A percentile compares a stretch with the other conserved stretches of the same genome.
These are phyloP conservation scores for Ptychodera flava DNA, from an alignment of 35 echinoderm and acorn worm species.

Conservation along the genomic window DNA sequence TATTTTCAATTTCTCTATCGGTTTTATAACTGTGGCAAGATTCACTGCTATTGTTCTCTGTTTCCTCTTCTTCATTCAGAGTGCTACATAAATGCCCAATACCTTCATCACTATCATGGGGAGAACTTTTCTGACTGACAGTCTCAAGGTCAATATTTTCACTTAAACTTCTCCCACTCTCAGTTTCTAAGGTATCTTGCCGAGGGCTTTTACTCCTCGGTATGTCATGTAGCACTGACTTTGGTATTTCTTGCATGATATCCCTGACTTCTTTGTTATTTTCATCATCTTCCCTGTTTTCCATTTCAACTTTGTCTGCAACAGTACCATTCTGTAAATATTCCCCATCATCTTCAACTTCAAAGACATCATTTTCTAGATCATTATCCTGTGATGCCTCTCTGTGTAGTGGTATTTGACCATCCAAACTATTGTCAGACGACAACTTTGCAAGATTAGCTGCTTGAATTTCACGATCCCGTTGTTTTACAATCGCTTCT, in stretches of 20 bases:
- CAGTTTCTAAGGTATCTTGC: conserved; percentile 69
- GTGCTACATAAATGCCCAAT: conserved; percentile 41
- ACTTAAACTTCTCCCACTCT: conserved; percentile 62
- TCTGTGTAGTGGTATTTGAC: conserved; percentile 5
- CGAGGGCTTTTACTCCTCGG: conserved; percentile 15
- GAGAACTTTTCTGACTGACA: conserved; percentile 47
- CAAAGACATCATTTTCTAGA: conserved; percentile 94
- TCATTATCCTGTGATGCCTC: conserved; percentile 62
- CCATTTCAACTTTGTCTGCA: neutral
- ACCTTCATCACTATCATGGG: conserved; percentile 80
- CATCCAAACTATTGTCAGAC: conserved; percentile 92
- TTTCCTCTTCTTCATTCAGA: neutral
- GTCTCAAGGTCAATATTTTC: neutral
- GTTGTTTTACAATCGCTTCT: conserved; percentile 87
- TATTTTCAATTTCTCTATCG: conserved; percentile 49
- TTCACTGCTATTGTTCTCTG: neutral
- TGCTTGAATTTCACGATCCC: conserved; percentile 75
- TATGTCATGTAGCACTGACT: neutral
- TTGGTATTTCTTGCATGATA: neutral
- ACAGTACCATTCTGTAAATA: neutral
- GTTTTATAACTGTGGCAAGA: conserved; percentile 1
- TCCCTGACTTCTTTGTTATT: conserved; percentile 55
- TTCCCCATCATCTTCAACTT: conserved; percentile 85
- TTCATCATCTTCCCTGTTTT: conserved; percentile 48
- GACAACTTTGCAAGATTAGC: conserved; percentile 58